These are phyloP conservation scores for Thaumatotibia leucotreta DNA, from an alignment of 1,140 invertebrate genomes.

Conservation along the genomic window DNA sequence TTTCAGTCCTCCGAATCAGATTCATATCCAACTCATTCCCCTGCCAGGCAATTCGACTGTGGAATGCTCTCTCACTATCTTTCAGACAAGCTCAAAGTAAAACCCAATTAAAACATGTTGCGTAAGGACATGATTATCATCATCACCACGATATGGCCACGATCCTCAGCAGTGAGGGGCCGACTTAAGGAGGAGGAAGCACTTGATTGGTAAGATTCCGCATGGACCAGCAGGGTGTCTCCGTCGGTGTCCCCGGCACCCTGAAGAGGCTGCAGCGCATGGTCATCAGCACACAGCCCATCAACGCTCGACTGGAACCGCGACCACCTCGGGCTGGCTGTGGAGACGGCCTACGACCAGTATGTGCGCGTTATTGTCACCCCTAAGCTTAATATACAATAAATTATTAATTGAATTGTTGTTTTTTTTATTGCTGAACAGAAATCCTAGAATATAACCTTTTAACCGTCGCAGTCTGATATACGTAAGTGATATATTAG, in stretches of 20 bases:
- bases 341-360: constrained; percentile 96
- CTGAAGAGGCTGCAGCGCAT: constrained; percentile 87
- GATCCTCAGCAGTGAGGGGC: too few species aligned
- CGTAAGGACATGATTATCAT: too few species aligned
- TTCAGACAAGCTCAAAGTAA: too few species aligned
- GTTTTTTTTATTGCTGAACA: background rate
- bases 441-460: background rate
- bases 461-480: background rate
- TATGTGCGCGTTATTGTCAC: constrained; percentile 91
- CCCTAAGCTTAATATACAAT: constrained; percentile 89
- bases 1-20: too few species aligned
- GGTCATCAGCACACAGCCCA: constrained; percentile 90
- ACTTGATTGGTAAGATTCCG: too few species aligned
- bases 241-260: constrained; percentile 86
- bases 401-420: constrained; percentile 18
- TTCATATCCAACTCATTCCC: too few species aligned
- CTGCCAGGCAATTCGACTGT: too few species aligned
- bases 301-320: constrained; percentile 94
- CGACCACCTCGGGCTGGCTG: constrained; percentile 91
- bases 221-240: constrained; percentile 82
- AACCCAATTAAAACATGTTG: too few species aligned
- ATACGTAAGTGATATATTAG: too few species aligned
- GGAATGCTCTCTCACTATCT: too few species aligned
- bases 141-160: too few species aligned
- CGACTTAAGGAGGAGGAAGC: too few species aligned